Evolutionary conservation across 2,113 vertebrate genomes (phyloP), one percentile per base, ranked within the genome.

Genomic region (Passer montanus): DNA sequence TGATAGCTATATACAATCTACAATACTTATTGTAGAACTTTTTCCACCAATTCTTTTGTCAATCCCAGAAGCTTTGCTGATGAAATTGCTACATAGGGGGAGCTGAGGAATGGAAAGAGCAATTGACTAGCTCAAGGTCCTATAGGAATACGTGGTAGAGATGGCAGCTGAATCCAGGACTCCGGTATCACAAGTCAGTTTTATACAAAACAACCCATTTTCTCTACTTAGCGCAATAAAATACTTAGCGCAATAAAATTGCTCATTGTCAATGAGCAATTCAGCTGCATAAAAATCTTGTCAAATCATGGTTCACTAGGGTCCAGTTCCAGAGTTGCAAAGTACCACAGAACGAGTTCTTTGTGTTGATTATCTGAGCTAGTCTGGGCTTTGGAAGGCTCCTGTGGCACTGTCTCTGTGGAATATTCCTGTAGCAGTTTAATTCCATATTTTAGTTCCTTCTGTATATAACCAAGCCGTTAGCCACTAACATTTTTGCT

Each of bases 301-400:
- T 55, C 30, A 89, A 30, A 49, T 43, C 1, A 1, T 18, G 13
- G 56, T 74, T 88, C 46, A 39, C 21, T 39, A 43, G 46, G 15
- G 30, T 59, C 56, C 33, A 78, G 27, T 62, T 79, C 50, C 67
- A 60, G 55, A 79, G 37, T 5, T 90, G 43, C 41, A 35, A 55
- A 75, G 46, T 76, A 26, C 22, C 64, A 52, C 26, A 74, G 43
- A 62, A 43, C 1, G 4, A 35, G 17, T 46, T 83, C 5, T 46
- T 70, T 0, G 0, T 56, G 8, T n/a, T 77, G 17, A 23, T 24
- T 80, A 5, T n/a, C n/a, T 49, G 52, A 70, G 7, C n/a, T 67
- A 35, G 10, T 33, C 63, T 87, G 37, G 16, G 28, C 68, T 91
- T 55, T 81, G 33, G 43, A 87, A 87, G 44, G 27, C 5, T 79